Base-by-base conservation (phyloP, 2,888 invertebrate genomes). In the Galeopsomyia nigrocyanea region DNA sequence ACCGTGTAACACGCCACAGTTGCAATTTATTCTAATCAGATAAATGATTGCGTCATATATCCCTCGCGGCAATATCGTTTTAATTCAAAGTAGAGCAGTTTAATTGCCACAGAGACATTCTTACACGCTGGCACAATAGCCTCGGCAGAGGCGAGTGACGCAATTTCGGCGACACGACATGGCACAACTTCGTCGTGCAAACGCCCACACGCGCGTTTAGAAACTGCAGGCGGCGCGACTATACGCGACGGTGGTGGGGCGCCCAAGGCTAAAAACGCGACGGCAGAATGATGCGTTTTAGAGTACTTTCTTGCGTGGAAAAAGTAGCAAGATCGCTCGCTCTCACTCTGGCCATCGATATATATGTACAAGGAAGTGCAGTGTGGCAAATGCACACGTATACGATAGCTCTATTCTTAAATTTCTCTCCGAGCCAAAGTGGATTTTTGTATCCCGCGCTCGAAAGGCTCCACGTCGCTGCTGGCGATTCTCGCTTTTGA, bases 301-400 rank as follows among this genome's bases (percentile, higher is more conserved):
- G 68, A 68, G 68, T 68, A 71, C 65, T 64, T 73, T 68, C 68
- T 58, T 64, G 53, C 64, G 64, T 64, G 64, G 56, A 53, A 26
- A 17, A 26, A 17, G 31, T 21, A 47, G 46, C 73, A 62, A 73
- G 77, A 77, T 79, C 78, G 78, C 76, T 79, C 78, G 78, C 76
- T 79, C 75, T 64, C 39, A 5, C 39, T 79, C 75, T 64, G 72
- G 75, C 79, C 79, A 79, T 81, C 82, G 80, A 82, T 82, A 82
- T 78, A 80, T 22, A 21, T 7, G 53, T n/a, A n/a, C n/a, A 47
- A 6, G 50, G 50, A 60, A 53, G 16, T 19, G 16, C 10, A 39
- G 26, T 26, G 26, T 39, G 10, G 39, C 39, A 39, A 39, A 39
- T 39, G 39, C 39, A 39, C 13, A 39, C 10, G n/a, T n/a, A n/a